Base-by-base conservation (phyloP, 2,888 invertebrate genomes). In the Hermodice carunculata region DNA sequence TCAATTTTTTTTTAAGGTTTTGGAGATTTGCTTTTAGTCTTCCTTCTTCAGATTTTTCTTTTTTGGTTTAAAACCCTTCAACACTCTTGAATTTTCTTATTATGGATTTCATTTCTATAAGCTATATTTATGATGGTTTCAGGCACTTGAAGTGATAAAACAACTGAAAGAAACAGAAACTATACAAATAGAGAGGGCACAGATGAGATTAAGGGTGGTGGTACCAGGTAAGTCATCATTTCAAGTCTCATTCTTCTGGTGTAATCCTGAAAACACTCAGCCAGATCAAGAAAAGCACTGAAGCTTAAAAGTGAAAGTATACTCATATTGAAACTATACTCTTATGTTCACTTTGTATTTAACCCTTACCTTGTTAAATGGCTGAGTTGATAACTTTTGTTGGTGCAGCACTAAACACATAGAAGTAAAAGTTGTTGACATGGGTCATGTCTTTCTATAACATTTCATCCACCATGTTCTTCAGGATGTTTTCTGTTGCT, bases 171-270 rank as follows among this genome's bases (percentile, higher is more conserved):
- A 91, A 69, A 91, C 92, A 34, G 83, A 80, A 14, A 78, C 75
- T 3, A 92, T 99, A 81, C 94, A 95, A 0, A 90, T 99, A 71
- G 96, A 98, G 83, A 88, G 98, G 76, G 97, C 98, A 0, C 95
- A 96, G 84, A 99, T 99, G 98, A 91, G 95, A 78, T 87, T 99
- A 1, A 90, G 92, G 77, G 90, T 98, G 6, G 87, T 90, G 8
- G 89, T 95, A 53, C 90, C 91, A 34, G 82, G 83, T 83, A 67
- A 64, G 58, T 60, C n/a, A n/a, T 8, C 26, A n/a, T n/a, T n/a
- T n/a, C n/a, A n/a, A n/a, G n/a, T n/a, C n/a, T n/a, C n/a, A n/a
- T n/a, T n/a, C n/a, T n/a, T 17, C 14, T 19, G 8, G 29, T 54
- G 24, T 40, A 6, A 19, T 40, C 40, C 17, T 19, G 5, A 40